Evolutionary conservation across 1,140 invertebrate genomes (phyloP).

Genomic region (Caenorhabditis tropicalis): DNA sequence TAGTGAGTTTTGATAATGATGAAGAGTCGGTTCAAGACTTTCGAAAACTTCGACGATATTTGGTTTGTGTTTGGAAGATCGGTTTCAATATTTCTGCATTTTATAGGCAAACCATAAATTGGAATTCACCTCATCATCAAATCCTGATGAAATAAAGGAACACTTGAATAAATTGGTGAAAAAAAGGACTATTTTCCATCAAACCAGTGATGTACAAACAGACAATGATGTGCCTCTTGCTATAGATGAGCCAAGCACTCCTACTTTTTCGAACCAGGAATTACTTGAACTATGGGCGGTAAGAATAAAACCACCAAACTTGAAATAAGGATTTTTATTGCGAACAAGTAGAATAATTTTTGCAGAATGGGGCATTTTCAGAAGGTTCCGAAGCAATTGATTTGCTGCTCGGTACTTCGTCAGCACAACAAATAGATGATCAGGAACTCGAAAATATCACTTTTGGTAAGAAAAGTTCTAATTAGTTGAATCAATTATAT

Average conservation of each 20-base stretch:
- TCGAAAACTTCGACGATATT: slow-evolving; percentile 15
- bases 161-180: neutral
- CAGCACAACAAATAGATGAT: neutral
- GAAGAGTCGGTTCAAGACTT: neutral
- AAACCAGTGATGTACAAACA: neutral
- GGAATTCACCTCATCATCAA: neutral
- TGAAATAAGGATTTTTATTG: neutral
- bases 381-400: neutral
- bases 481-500: neutral
- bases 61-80: neutral
- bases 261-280: neutral
- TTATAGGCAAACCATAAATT: neutral
- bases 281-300: slow-evolving; percentile 15
- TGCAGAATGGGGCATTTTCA: neutral
- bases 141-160: neutral
- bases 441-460: neutral
- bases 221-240: neutral
- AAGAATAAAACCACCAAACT: neutral
- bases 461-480: neutral
- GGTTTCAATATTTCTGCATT: neutral
- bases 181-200: neutral
- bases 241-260: neutral
- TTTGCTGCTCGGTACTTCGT: neutral
- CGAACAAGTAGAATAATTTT: neutral
- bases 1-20: neutral